Evolutionary conservation across 2,113 vertebrate genomes (phyloP), one percentile per base, ranked within the genome.

Genomic region (Pomatostomus ruficeps): DNA sequence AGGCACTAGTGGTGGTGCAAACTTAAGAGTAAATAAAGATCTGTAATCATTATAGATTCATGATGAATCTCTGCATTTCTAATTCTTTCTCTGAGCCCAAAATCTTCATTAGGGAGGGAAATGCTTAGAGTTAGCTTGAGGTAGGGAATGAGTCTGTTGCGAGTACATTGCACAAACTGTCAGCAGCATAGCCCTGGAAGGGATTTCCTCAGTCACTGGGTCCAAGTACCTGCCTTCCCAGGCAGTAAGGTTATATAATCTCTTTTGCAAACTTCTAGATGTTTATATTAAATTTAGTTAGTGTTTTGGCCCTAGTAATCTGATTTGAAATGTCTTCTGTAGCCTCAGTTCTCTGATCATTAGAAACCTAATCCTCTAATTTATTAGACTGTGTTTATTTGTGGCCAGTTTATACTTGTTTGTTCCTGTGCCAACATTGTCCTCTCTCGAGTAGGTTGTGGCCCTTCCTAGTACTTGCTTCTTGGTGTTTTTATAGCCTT

Each of bases 361-460:
- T 96, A 95, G 94, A 88, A 90, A 80, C 59, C 20, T 96, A 94
- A 97, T 96, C 95, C 94, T 93, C 88, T 94, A 12, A 95, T 94
- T 93, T 83, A 79, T 46, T 46, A 73, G 88, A 35, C 92, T 73
- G 11, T 89, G 74, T 94, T 42, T 93, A 70, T 93, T 92, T 90
- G 88, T 90, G 75, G 54, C 85, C 71, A 94, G 88, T 96, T 94
- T 73, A 54, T 92, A 80, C 96, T 94, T 88, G 92, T 46, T 95
- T 51, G 45, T 62, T 95, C 96, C 82, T 93, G 85, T 93, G 85
- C 92, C 80, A 80, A 23, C 45, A 28, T 36, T 61, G 42, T 94
- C 63, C 49, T 95, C 48, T n/a, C 46, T 88, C 67, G 85, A 58
- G 68, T 17, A 49, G 46, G 5, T 85, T 76, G 43, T 89, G 89